Conservation (phyloP, 2,113 vertebrate species). For the Coreoperca whiteheadi region DNA sequence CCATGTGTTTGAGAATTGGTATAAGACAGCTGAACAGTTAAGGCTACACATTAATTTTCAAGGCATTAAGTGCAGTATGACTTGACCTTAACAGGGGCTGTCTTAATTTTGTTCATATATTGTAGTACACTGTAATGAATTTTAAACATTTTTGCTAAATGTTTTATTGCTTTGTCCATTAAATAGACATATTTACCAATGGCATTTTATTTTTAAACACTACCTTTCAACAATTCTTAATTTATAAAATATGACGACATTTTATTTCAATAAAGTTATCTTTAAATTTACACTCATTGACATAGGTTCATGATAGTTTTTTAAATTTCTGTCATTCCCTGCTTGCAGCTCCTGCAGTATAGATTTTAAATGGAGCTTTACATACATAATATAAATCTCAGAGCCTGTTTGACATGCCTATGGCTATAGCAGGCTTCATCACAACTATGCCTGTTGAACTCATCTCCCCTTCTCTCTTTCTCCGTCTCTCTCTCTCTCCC, state of each 20-base stretch:
- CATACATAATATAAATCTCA: constrained; percentile 75
- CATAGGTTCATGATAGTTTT: background rate
- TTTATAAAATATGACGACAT: constrained; percentile 6
- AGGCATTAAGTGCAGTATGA: background rate
- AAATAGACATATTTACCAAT: background rate
- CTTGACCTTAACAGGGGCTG: background rate
- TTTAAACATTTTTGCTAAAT: background rate
- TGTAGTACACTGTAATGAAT: background rate
- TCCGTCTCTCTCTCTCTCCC: constrained; percentile 31
- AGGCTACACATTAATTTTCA: constrained; percentile 29
- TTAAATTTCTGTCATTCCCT: constrained; percentile 28
- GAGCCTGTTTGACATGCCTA: constrained; percentile 72
- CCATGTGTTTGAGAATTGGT: constrained; percentile 21
- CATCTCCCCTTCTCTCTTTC: constrained; percentile 36
- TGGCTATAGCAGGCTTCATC: constrained; percentile 71
- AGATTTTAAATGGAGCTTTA: constrained; percentile 65
- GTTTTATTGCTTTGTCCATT: background rate
- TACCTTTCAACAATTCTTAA: constrained; percentile 1
- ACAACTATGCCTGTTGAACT: constrained; percentile 69
- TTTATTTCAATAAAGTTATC: constrained; percentile 22
- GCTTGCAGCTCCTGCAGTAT: constrained; percentile 34
- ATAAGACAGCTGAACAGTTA: constrained; percentile 3
- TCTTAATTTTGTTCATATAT: background rate
- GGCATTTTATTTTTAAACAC: background rate
- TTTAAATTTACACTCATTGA: constrained; percentile 23